A percentile compares a stretch with the other conserved stretches of the same genome.
Evolutionary conservation across 2,797 vertebrate species (phyloP).

Genomic region (Pseudochromis fuscus): DNA sequence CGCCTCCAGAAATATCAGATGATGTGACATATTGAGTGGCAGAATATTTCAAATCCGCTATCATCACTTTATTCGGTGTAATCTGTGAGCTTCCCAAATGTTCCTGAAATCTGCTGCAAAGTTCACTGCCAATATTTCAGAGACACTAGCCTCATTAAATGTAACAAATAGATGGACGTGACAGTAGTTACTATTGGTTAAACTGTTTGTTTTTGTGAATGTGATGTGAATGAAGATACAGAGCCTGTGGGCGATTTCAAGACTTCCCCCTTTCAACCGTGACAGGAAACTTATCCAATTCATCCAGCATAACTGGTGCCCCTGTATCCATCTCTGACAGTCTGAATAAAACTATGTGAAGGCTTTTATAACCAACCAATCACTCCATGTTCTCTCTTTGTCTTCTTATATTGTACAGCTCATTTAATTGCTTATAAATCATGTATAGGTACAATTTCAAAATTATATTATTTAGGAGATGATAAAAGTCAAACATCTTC

Average conservation of each 20-base stretch:
- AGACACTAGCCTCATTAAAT: background rate
- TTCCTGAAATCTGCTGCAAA: constrained; percentile 24
- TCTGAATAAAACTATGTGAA: background rate
- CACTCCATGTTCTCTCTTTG: background rate
- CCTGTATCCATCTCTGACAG: constrained; percentile 23
- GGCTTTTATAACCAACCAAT: background rate
- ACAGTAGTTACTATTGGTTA: background rate
- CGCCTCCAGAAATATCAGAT: constrained; percentile 31
- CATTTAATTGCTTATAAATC: too few relatives aligned
- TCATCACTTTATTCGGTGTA: constrained; percentile 9
- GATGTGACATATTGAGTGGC: constrained; percentile 33
- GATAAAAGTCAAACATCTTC: background rate
- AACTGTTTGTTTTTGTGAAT: too few relatives aligned
- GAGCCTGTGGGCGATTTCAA: constrained; percentile 6
- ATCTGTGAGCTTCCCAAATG: constrained; percentile 13
- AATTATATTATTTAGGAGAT: background rate
- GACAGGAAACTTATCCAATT: constrained; percentile 12
- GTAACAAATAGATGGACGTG: background rate
- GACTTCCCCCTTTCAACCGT: constrained; percentile 7
- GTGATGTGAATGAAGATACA: background rate
- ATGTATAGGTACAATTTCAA: too few relatives aligned
- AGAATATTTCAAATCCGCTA: constrained; percentile 8
- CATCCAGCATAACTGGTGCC: constrained; percentile 16
- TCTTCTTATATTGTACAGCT: too few relatives aligned
- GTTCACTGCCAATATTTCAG: constrained; percentile 23